A percentile compares a stretch with the other conserved stretches of the same genome.
These are phyloP conservation scores for Andrena haemorrhoa DNA, from an alignment of 2,888 invertebrate species.

Conservation along the genomic window DNA sequence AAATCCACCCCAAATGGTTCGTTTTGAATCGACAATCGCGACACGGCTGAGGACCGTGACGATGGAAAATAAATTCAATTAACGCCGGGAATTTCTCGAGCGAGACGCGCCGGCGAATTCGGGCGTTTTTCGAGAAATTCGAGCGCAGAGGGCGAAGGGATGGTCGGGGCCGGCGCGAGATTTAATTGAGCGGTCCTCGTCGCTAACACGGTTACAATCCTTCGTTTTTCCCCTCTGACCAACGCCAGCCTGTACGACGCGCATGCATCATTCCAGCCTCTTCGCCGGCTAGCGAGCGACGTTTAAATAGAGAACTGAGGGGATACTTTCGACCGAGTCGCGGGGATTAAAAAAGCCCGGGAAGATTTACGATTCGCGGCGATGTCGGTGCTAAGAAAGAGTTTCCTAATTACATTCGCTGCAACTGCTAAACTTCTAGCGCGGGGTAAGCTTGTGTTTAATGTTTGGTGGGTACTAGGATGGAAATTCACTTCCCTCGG, in stretches of 20 bases:
- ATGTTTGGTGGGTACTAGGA: background rate
- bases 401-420: conserved; percentile 64
- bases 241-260: background rate
- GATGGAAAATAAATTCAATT: conserved; percentile 10
- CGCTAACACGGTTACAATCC: background rate
- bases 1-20: background rate
- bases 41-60: background rate
- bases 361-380: conserved; percentile 71
- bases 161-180: background rate
- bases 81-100: background rate
- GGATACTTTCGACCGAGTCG: background rate
- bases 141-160: background rate
- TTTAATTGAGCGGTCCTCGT: conserved; percentile 23
- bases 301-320: conserved; percentile 46
- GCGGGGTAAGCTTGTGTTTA: background rate
- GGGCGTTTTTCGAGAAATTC: conserved; percentile 5
- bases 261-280: background rate
- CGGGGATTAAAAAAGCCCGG: conserved; percentile 70
- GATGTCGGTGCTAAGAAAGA: conserved; percentile 41
- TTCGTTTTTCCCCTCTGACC: background rate
- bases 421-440: conserved; percentile 42
- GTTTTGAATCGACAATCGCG: conserved; percentile 13
- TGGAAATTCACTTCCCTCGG: background rate
- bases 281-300: background rate
- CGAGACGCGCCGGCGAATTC: background rate